phyloP scores from a whole-genome alignment of 2,888 invertebrate species.

The Protodeltote pygarga region DNA sequence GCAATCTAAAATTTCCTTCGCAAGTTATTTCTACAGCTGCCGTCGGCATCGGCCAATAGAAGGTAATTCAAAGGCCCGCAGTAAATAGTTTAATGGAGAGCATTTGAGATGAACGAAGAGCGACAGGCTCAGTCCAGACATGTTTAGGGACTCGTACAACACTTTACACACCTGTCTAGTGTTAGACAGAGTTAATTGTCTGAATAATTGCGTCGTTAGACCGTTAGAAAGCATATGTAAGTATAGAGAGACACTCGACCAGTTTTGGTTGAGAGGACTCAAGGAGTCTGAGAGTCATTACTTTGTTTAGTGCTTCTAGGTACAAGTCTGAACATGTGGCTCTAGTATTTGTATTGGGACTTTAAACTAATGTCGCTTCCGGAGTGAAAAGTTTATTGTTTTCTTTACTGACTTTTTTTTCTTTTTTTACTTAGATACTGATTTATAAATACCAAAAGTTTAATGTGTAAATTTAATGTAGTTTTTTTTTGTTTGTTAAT shows the following conservation, averaged over 20 bases:
- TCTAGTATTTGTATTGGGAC: no score
- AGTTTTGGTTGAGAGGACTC: slow-evolving; percentile 10
- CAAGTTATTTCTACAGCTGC: background rate
- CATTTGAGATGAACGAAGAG: slow-evolving; percentile 40
- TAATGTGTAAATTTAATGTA: no score
- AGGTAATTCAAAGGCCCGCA: slow-evolving; percentile 27
- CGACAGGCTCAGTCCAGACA: slow-evolving; percentile 43
- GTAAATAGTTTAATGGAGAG: slow-evolving; percentile 63
- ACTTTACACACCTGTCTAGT: slow-evolving; percentile 66
- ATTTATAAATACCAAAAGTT: no score
- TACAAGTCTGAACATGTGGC: background rate
- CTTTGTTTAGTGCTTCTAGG: background rate
- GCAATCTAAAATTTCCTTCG: background rate
- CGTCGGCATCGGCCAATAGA: slow-evolving; percentile 6
- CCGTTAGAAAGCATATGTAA: slow-evolving; percentile 29
- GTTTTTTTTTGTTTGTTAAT: no score
- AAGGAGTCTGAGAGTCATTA: background rate
- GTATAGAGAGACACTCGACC: slow-evolving; percentile 3
- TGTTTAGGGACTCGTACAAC: slow-evolving; percentile 43
- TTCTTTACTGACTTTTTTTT: no score
- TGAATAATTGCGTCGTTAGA: slow-evolving; percentile 72
- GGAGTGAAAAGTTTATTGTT: no score
- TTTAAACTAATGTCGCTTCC: no score
- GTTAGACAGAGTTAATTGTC: slow-evolving; percentile 67
- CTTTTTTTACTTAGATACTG: no score